Percentiles rank a stretch among this genome's conserved stretches.
phyloP scores from a whole-genome alignment of 2,888 invertebrate genomes.

The Troglohyphantes excavatus region DNA sequence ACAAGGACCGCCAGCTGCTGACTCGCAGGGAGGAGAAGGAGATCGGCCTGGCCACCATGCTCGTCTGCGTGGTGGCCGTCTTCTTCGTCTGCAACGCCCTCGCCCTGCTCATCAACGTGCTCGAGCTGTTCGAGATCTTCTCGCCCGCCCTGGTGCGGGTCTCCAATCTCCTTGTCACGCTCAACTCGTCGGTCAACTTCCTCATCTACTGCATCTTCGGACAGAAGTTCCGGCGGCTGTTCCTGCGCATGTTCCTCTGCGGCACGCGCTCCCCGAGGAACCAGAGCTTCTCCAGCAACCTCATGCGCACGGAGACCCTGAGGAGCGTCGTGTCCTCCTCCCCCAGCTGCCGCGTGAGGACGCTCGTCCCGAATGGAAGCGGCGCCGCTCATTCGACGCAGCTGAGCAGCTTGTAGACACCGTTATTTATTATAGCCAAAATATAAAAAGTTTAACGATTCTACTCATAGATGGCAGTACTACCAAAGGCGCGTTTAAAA shows the following conservation, averaged over 20 bases:
- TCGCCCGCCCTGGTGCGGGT: conserved; percentile 87
- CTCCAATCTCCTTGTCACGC: conserved; percentile 95
- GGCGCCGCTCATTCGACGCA: no score
- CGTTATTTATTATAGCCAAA: no score
- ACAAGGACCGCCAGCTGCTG: conserved; percentile 93
- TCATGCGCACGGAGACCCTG: conserved; percentile 70
- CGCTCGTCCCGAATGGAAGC: no score
- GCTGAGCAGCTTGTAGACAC: no score
- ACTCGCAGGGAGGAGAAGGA: conserved; percentile 95
- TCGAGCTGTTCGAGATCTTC: conserved; percentile 84
- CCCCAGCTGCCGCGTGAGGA: no score
- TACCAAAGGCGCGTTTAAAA: no score
- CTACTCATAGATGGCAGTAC: no score
- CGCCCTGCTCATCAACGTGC: conserved; percentile 92
- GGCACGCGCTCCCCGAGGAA: conserved; percentile 80
- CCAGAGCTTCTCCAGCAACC: conserved; percentile 72
- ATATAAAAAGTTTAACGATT: no score
- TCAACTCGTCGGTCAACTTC: conserved; percentile 98
- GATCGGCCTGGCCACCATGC: conserved; percentile 97
- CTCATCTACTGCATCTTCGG: conserved; percentile 99
- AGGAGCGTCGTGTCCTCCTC: no score
- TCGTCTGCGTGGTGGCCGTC: conserved; percentile 95
- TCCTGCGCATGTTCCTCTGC: conserved; percentile 85
- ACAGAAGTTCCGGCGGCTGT: conserved; percentile 95
- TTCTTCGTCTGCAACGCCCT: conserved; percentile 96